Evolutionary conservation across 2,888 invertebrate genomes (phyloP).

Genomic region (Gryllus longicercus): DNA sequence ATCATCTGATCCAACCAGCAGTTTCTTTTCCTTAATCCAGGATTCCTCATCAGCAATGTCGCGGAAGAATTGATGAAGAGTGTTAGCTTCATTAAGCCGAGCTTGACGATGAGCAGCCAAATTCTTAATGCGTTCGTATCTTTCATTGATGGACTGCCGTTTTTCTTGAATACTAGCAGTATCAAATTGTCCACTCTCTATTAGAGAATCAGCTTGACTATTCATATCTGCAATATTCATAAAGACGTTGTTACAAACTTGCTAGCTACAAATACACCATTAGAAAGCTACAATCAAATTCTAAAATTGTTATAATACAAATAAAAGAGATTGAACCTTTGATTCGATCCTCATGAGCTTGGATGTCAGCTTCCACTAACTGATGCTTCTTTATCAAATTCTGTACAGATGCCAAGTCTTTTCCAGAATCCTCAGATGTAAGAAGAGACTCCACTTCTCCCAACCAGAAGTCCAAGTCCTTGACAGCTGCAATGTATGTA

Average conservation of each 20-base stretch:
- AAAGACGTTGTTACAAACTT: background rate
- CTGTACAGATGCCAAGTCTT: slow-evolving; percentile 96
- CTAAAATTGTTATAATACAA: background rate
- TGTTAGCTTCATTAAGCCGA: slow-evolving; percentile 91
- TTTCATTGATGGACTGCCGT: slow-evolving; percentile 91
- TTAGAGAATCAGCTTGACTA: slow-evolving; percentile 90
- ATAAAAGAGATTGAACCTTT: slow-evolving; percentile 55
- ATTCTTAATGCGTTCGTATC: slow-evolving; percentile 90
- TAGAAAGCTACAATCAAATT: background rate
- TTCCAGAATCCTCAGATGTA: slow-evolving; percentile 95
- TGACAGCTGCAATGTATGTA: slow-evolving; percentile 98
- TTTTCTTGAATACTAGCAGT: slow-evolving; percentile 93
- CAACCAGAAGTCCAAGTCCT: slow-evolving; percentile 99
- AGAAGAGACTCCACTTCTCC: slow-evolving; percentile 96
- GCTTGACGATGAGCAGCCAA: slow-evolving; percentile 89
- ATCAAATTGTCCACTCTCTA: slow-evolving; percentile 96
- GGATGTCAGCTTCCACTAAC: slow-evolving; percentile 95
- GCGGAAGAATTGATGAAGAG: slow-evolving; percentile 97
- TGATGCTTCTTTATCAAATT: slow-evolving; percentile 98
- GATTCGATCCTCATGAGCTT: slow-evolving; percentile 92
- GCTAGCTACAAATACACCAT: background rate
- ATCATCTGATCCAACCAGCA: slow-evolving; percentile 95
- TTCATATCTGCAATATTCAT: slow-evolving; percentile 72
- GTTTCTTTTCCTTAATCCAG: slow-evolving; percentile 99
- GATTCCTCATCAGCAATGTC: slow-evolving; percentile 99